Evolutionary conservation across 2,113 vertebrate species (phyloP).

Genomic region (Peromyscus maniculatus): DNA sequence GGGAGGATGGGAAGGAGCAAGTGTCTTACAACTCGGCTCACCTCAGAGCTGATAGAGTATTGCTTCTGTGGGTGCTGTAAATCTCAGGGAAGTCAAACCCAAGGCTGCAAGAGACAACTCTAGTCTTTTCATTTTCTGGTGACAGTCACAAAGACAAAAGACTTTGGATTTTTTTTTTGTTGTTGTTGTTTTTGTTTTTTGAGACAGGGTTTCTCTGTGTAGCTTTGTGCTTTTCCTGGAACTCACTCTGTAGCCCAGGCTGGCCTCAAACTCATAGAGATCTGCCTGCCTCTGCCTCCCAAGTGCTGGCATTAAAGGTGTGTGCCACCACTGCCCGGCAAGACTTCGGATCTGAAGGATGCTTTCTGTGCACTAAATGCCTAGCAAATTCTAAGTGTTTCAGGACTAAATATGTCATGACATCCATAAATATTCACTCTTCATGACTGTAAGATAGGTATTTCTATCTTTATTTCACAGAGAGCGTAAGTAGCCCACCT

Average conservation of each 20-base stretch:
- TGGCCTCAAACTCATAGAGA: too few relatives aligned
- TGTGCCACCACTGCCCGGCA: background rate
- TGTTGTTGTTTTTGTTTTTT: too few relatives aligned
- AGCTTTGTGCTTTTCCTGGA: too few relatives aligned
- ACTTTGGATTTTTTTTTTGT: background rate
- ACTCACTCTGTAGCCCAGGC: too few relatives aligned
- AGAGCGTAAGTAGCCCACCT: background rate
- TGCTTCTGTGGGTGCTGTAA: background rate
- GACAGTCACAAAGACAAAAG: conserved; percentile 28
- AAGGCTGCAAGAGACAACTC: conserved; percentile 21
- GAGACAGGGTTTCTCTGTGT: too few relatives aligned
- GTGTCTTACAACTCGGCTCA: background rate
- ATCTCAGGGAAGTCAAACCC: conserved; percentile 46
- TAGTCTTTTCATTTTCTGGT: conserved; percentile 46
- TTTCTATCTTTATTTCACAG: background rate
- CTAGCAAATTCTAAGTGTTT: background rate
- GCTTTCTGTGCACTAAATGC: conserved; percentile 9
- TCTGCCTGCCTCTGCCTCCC: too few relatives aligned
- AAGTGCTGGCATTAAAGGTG: too few relatives aligned
- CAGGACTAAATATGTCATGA: background rate
- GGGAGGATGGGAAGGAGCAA: background rate
- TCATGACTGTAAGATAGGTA: background rate
- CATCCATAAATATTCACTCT: background rate
- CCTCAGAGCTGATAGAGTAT: conserved; percentile 2
- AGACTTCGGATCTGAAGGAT: conserved; percentile 21